phyloP scores from a whole-genome alignment of 2,888 invertebrate species.

The Eristalis pertinax region DNA sequence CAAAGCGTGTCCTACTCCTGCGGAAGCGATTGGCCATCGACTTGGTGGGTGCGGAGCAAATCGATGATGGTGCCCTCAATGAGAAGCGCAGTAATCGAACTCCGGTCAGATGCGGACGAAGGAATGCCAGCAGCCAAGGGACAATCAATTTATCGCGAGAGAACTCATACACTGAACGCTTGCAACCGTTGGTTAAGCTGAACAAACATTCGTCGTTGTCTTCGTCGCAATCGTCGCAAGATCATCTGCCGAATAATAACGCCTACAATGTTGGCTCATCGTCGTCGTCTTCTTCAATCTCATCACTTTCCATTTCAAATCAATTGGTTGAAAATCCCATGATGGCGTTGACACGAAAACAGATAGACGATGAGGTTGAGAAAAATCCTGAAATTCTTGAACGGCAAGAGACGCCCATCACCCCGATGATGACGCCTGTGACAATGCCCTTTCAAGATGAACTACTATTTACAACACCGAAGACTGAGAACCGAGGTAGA shows the following conservation, averaged over 20 bases:
- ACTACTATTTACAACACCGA: conserved; percentile 60
- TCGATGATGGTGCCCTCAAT: conserved; percentile 53
- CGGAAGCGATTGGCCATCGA: conserved; percentile 79
- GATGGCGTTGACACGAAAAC: conserved; percentile 10
- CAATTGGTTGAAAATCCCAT: conserved; percentile 32
- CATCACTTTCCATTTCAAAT: conserved; percentile 51
- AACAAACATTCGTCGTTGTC: conserved; percentile 56
- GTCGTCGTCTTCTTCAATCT: conserved; percentile 59
- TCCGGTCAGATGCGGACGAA: conserved; percentile 76
- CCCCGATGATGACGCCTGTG: background rate
- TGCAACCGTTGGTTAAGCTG: conserved; percentile 33
- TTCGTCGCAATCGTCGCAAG: conserved; percentile 57
- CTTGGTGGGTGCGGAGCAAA: conserved; percentile 77
- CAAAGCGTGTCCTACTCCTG: conserved; percentile 78
- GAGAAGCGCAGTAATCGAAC: conserved; percentile 75
- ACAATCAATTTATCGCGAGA: conserved; percentile 37
- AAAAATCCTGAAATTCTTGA: conserved; percentile 4
- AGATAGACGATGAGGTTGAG: background rate
- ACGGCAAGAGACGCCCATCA: conserved; percentile 18
- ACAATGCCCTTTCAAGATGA: conserved; percentile 48
- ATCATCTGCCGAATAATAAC: conserved; percentile 43
- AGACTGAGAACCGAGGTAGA: conserved; percentile 58
- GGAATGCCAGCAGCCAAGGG: conserved; percentile 75
- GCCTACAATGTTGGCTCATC: conserved; percentile 44
- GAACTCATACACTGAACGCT: conserved; percentile 43